Evolutionary conservation across 2,113 vertebrate genomes (phyloP), one percentile per base, ranked within the genome.

Genomic region (Pagrus major): DNA sequence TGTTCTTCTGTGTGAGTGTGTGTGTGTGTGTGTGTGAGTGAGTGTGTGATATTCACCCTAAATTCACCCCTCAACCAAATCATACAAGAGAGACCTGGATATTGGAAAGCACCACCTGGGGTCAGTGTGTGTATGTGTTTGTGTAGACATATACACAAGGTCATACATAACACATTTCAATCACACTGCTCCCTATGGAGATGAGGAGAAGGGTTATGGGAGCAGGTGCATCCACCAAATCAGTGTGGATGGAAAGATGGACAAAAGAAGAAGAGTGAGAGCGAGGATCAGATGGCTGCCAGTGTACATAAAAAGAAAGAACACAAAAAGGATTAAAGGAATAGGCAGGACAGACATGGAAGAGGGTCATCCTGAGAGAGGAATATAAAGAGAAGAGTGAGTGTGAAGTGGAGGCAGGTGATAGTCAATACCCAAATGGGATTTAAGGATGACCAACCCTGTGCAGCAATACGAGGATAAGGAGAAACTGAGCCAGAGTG

Each of bases 91-190:
- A 78, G 47, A 78, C 33, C 12, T 21, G 74, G 61, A 73, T 78
- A 84, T 78, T 89, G 76, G n/a, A 69, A 58, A 71, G 42, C 60
- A 83, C 69, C 81, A 76, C 69, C 82, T 89, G 88, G 67, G 87
- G 80, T 91, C 80, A 87, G 77, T 51, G 49, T 81, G 41, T 51
- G 39, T 77, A 47, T 80, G 56, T 76, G 74, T 51, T 3, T 58
- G 51, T 54, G 65, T 60, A 80, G 44, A 71, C 33, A 63, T 56
- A 84, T 63, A 76, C 81, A 65, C 77, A 78, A 68, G 80, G 81
- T 87, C 88, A 85, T 86, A 64, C 83, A 89, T 79, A 84, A 90
- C 83, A 80, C 72, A 88, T 88, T 90, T 87, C 86, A 86, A 91
- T 89, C 76, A 46, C 83, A 67, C 58, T 56, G 16, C 15, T 83